Evolutionary conservation across 37 sponge, comb jelly and placozoan genomes (phyloP).

Genomic region (Eunapius fragilis): DNA sequence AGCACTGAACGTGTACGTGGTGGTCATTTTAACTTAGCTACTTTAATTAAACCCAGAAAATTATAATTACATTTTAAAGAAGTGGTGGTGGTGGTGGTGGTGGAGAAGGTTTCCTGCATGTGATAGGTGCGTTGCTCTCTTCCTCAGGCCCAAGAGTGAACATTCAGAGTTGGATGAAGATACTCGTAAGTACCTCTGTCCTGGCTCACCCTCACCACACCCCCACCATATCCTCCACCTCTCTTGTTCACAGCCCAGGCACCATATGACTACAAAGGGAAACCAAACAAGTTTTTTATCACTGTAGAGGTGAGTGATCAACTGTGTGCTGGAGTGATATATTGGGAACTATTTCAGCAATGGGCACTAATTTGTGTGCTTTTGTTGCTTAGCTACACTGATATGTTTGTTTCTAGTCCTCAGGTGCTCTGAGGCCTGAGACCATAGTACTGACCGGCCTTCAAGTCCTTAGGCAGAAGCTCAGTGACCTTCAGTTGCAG

Average conservation of each 20-base stretch:
- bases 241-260: slow-evolving; percentile 67
- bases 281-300: slow-evolving; percentile 92
- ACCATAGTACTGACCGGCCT: slow-evolving; percentile 92
- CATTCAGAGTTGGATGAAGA: slow-evolving; percentile 87
- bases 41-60: too few species aligned
- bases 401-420: slow-evolving; percentile 39
- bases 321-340: too few species aligned
- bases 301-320: slow-evolving; percentile 86
- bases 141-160: slow-evolving; percentile 94
- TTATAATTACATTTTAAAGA: too few species aligned
- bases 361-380: not conserved
- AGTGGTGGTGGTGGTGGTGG: not conserved
- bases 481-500: slow-evolving; percentile 89
- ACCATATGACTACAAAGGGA: slow-evolving; percentile 84
- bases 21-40: too few species aligned
- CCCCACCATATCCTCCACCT: not conserved
- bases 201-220: not conserved
- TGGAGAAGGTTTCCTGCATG: too few species aligned
- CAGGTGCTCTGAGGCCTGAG: slow-evolving; percentile 94
- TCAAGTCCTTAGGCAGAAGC: slow-evolving; percentile 92
- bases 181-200: slow-evolving; percentile 20
- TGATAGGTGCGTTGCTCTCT: not conserved
- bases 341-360: not conserved
- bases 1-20: too few species aligned
- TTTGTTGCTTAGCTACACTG: not conserved